Conservation (phyloP, 2,888 invertebrate species). For the Abrostola tripartita region DNA sequence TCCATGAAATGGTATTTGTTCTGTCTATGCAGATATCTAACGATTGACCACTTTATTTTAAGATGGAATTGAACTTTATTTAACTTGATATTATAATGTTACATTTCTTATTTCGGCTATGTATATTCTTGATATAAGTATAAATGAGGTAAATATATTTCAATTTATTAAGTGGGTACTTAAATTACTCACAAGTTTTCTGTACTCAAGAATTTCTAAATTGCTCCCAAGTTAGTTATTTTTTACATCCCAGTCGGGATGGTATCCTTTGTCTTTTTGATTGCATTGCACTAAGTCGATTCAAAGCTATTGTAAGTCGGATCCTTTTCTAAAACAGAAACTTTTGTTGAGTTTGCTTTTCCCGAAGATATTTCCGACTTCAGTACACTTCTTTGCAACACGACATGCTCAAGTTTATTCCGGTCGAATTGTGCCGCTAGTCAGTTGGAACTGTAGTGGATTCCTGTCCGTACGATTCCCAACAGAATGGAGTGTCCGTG, state of each 20-base stretch:
- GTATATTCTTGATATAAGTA: not conserved
- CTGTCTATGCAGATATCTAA: slow-evolving; percentile 47
- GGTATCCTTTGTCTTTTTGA: slow-evolving; percentile 32
- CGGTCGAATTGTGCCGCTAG: slow-evolving; percentile 32
- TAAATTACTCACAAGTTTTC: too few species aligned
- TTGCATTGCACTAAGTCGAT: slow-evolving; percentile 38
- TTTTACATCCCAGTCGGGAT: slow-evolving; percentile 19
- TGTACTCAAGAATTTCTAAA: too few species aligned
- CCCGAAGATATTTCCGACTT: slow-evolving; percentile 40
- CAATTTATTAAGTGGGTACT: not conserved
- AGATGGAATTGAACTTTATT: slow-evolving; percentile 26
- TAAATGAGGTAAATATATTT: not conserved
- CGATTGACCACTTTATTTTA: slow-evolving; percentile 29
- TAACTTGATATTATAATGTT: slow-evolving; percentile 1
- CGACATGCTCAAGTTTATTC: slow-evolving; percentile 45
- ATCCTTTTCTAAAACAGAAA: slow-evolving; percentile 30
- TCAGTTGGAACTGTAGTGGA: slow-evolving; percentile 49
- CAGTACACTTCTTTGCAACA: slow-evolving; percentile 34
- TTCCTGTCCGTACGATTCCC: slow-evolving; percentile 47
- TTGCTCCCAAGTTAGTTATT: not conserved
- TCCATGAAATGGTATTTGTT: slow-evolving; percentile 60
- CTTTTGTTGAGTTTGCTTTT: slow-evolving; percentile 43
- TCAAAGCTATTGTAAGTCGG: slow-evolving; percentile 29
- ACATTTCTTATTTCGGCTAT: not conserved
- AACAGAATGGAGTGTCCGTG: slow-evolving; percentile 50